Base-by-base conservation (phyloP, 2,888 invertebrate species). In the Nephrotoma flavescens region DNA sequence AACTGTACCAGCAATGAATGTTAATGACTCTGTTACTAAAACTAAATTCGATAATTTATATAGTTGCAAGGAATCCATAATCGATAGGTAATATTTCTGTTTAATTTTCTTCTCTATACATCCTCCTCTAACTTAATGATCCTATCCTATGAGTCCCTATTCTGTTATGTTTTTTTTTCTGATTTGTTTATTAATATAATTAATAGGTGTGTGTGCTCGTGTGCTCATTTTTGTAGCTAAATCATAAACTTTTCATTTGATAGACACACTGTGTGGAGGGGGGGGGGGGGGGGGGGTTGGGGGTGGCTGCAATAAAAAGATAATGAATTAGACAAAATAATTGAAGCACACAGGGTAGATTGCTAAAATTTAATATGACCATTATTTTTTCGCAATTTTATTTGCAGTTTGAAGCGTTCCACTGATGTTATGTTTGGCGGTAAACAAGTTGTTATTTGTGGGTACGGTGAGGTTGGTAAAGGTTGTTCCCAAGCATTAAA, bases 21-120 rank as follows among this genome's bases (percentile, higher is more conserved):
- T 99, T 47, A 99, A 99, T 91, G 99, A 99, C 91, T 98, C 98
- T 4, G 98, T 99, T 83, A 99, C 98, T 2, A 99, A 99, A 93
- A 98, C 98, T 84, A 99, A 98, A 92, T 99, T 98, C 90, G 99
- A 99, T 92, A 99, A 98, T 92, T 93, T 98, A 45, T 99, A 99
- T 91, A 97, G 98, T 89, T 99, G 98, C 92, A 95, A 98, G 91
- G 97, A 97, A 92, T 96, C 96, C 87, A 96, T 97, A 89, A 94
- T 97, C 90, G 97, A 97, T 91, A 96, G 96, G 95, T 94, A 90
- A 88, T 83, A n/a, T 15, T 71, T 44, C 4, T 9, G 44, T 9
- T 44, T 44, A 11, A 44, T 15, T 71, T 71, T 71, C 71, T 71
- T 71, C 71, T 71, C 31, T 71, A 9, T 71, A 15, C n/a, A 31